Evolutionary conservation across 2,888 invertebrate species (phyloP).

Genomic region (Epsilonema sp.): DNA sequence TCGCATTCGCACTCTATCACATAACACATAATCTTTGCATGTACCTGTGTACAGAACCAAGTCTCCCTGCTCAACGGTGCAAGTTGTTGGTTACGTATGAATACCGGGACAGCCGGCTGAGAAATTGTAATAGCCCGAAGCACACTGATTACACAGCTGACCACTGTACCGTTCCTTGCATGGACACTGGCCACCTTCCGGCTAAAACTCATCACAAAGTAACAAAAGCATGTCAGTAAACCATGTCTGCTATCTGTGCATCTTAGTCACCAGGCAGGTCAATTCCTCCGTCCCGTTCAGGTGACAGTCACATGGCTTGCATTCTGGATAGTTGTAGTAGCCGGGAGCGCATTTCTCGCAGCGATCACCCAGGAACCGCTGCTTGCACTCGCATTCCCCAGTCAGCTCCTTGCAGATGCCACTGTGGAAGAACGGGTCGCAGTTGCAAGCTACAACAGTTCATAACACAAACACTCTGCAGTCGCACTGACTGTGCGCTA

Average conservation of each 20-base stretch:
- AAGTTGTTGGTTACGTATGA: too few relatives aligned
- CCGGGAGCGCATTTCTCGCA: constrained; percentile 72
- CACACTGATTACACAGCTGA: constrained; percentile 67
- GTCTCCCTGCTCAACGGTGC: too few relatives aligned
- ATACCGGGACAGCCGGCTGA: constrained; percentile 53
- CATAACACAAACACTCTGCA: too few relatives aligned
- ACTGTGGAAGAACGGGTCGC: constrained; percentile 60
- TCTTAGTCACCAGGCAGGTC: too few relatives aligned
- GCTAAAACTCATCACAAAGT: too few relatives aligned
- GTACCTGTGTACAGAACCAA: too few relatives aligned
- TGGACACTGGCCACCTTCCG: constrained; percentile 80
- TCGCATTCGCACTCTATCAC: constrained; percentile 63
- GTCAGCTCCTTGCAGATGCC: constrained; percentile 61
- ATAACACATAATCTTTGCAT: too few relatives aligned
- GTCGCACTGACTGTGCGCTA: too few relatives aligned
- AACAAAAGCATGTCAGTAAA: too few relatives aligned
- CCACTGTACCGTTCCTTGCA: constrained; percentile 77
- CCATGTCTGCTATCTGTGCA: too few relatives aligned
- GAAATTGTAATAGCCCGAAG: constrained; percentile 68
- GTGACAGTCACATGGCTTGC: constrained; percentile 71
- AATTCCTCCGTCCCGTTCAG: constrained; percentile 74
- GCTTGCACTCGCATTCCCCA: constrained; percentile 74
- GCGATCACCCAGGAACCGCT: constrained; percentile 55
- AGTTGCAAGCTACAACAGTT: constrained; percentile 55
- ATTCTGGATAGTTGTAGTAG: constrained; percentile 48